Evolutionary conservation across 1,140 invertebrate genomes (phyloP).

Genomic region (Ceratina japonica): DNA sequence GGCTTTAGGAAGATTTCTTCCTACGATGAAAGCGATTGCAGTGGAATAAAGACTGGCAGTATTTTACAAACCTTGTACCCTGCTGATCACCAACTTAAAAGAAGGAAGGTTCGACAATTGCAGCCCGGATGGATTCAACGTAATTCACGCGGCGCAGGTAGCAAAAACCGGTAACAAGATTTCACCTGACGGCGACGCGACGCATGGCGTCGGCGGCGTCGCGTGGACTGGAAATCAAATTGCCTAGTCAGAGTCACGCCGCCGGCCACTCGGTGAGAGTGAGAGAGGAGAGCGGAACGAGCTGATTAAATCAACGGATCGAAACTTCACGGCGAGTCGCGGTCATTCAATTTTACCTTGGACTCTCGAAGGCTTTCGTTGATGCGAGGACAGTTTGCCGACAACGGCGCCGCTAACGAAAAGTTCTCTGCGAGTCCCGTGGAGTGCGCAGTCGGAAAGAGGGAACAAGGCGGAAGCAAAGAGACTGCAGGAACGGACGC

Average conservation of each 20-base stretch:
- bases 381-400: conserved; percentile 17
- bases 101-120: background rate
- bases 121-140: background rate
- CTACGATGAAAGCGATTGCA: too few species aligned
- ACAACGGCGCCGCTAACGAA: conserved; percentile 36
- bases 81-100: background rate
- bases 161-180: conserved; percentile 30
- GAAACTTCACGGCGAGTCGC: conserved; percentile 58
- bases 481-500: background rate
- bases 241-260: conserved; percentile 43
- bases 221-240: conserved; percentile 49
- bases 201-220: background rate
- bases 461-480: conserved; percentile 3
- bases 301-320: conserved; percentile 60
- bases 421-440: conserved; percentile 40
- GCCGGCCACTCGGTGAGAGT: background rate
- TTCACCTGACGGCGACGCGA: background rate
- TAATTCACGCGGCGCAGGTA: background rate
- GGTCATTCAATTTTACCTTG: conserved; percentile 56
- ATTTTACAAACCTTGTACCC: too few species aligned
- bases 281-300: background rate
- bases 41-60: too few species aligned
- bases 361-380: conserved; percentile 51
- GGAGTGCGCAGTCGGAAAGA: background rate
- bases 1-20: too few species aligned